Evolutionary conservation across 2,888 invertebrate genomes (phyloP).

Genomic region (Suillia variegata): DNA sequence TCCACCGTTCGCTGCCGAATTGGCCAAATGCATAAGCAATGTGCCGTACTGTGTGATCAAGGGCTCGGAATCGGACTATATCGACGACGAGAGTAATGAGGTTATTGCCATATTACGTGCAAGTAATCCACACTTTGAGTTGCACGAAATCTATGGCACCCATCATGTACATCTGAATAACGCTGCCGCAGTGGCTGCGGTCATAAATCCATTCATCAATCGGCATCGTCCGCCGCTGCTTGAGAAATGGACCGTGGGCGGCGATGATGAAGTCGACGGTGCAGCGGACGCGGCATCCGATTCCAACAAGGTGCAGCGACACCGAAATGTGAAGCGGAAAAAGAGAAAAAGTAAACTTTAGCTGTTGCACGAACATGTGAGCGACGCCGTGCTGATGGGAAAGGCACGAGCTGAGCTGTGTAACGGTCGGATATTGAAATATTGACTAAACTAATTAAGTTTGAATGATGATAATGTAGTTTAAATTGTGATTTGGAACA

Average conservation of each 20-base stretch:
- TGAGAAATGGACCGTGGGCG: constrained; percentile 44
- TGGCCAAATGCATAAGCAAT: constrained; percentile 65
- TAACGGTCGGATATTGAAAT: no score
- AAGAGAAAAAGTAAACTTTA: constrained; percentile 52
- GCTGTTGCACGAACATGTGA: constrained; percentile 44
- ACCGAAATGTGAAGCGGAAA: constrained; percentile 39
- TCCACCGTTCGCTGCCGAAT: constrained; percentile 63
- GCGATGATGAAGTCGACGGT: constrained; percentile 17
- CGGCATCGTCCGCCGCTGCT: constrained; percentile 49
- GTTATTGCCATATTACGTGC: constrained; percentile 66
- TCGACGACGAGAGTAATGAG: constrained; percentile 63
- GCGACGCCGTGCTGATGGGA: background rate
- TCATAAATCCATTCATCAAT: constrained; percentile 67
- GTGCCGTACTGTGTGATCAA: constrained; percentile 71
- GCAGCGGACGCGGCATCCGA: constrained; percentile 20
- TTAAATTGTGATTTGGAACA: no score
- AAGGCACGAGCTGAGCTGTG: background rate
- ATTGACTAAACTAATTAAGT: no score
- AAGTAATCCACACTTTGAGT: constrained; percentile 66
- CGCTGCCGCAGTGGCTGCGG: constrained; percentile 66
- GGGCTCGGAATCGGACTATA: constrained; percentile 65
- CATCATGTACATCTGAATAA: constrained; percentile 78
- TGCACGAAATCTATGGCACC: constrained; percentile 69
- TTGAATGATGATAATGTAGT: no score
- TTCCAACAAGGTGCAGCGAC: constrained; percentile 33